Conservation (phyloP, 2,888 invertebrate species). For the Rotaria socialis region DNA sequence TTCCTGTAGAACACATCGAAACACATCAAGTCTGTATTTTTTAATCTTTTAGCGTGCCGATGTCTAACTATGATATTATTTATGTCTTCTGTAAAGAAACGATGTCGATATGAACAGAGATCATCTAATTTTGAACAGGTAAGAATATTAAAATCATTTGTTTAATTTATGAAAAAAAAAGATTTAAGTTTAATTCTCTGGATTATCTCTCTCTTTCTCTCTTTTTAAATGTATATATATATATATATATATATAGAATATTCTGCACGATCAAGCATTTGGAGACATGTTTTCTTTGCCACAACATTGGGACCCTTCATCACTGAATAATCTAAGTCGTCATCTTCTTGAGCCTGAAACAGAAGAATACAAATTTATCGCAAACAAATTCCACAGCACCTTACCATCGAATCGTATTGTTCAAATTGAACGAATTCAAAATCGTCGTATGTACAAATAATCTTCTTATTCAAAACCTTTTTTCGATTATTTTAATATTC, state of each 20-base stretch:
- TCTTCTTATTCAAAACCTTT: too few relatives aligned
- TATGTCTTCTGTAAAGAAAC: neutral
- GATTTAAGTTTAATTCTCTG: too few relatives aligned
- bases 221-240: too few relatives aligned
- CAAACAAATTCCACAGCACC: neutral
- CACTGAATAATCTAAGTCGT: neutral
- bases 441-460: neutral
- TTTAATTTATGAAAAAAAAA: too few relatives aligned
- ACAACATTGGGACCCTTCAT: neutral
- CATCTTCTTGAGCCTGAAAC: neutral
- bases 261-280: neutral
- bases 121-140: neutral
- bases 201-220: too few relatives aligned
- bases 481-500: too few relatives aligned
- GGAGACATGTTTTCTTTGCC: neutral
- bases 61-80: neutral
- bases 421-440: slow-evolving; percentile 19
- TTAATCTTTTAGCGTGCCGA: too few relatives aligned
- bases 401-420: neutral
- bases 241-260: neutral
- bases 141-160: too few relatives aligned
- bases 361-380: neutral
- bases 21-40: neutral
- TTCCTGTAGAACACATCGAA: neutral
- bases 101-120: neutral